Percentiles rank a stretch among this genome's conserved stretches.
Conservation (phyloP, 2,113 vertebrate species). For the Apteryx mantelli region DNA sequence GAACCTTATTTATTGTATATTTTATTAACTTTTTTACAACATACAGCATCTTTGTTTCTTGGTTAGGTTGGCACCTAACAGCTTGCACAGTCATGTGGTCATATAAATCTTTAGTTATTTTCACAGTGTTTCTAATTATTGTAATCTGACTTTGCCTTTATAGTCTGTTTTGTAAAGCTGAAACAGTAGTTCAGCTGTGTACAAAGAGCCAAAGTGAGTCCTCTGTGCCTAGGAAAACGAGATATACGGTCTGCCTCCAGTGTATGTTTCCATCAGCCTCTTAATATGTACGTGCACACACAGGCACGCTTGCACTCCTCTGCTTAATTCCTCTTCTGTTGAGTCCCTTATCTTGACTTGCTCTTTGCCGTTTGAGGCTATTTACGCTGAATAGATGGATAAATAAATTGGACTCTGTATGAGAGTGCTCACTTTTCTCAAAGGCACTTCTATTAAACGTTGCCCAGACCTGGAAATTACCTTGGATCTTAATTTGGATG, state of each 20-base stretch:
- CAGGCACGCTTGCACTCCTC: accelerated
- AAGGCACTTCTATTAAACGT: background rate
- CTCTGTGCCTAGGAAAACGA: background rate
- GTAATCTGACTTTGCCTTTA: background rate
- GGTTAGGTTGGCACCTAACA: accelerated
- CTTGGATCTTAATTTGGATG: slow-evolving; percentile 7
- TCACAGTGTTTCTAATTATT: accelerated
- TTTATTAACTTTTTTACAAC: background rate
- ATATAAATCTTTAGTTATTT: background rate
- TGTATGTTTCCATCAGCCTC: background rate
- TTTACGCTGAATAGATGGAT: background rate
- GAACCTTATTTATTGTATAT: background rate
- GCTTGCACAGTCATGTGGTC: accelerated
- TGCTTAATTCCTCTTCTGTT: background rate
- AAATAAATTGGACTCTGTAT: background rate
- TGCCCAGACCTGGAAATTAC: background rate
- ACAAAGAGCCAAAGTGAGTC: background rate
- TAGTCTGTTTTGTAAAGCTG: background rate
- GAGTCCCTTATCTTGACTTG: background rate
- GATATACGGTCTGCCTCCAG: background rate
- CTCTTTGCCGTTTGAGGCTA: background rate
- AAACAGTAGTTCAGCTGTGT: background rate
- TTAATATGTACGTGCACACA: accelerated
- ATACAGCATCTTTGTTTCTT: background rate
- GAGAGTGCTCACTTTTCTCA: background rate